Evolutionary conservation across 2,113 vertebrate species (phyloP), one percentile per base, ranked within the genome.

Genomic region (Neodontobutis hainanensis): DNA sequence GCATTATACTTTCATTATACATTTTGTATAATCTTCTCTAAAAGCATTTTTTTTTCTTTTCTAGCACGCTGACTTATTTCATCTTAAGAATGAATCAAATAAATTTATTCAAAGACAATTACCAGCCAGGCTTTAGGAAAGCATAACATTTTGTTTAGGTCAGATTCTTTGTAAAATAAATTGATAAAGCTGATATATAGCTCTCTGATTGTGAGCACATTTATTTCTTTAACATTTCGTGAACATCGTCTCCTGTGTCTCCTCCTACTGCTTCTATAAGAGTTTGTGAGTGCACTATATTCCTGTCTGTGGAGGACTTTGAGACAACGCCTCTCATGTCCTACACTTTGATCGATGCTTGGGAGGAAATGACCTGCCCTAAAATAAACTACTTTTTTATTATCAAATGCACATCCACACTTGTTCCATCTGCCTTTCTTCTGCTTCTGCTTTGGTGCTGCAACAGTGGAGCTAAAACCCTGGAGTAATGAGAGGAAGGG

Each of bases 381-480:
- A 80, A 87, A 85, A 86, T 61, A 83, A 77, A 73, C 69, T 63
- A 14, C 16, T 35, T 59, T 74, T 70, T 70, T 79, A 58, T 49
- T 79, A 88, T 86, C 78, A 84, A 86, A 88, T 87, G 85, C 82
- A 75, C 65, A 12, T 81, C 67, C 81, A 76, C 81, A 72, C 78
- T 73, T 74, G 67, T 55, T 75, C 84, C 84, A 77, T 81, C 84
- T 85, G 80, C 77, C 70, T 73, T 55, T 42, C 65, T 44, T 50
- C 55, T 38, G 68, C 16, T 57, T 45, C 69, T 74, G 81, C 65
- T 70, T 65, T 8, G 36, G 74, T 70, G 66, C 59, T 68, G 73
- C 44, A 44, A 63, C 52, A 15, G 34, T 38, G 55, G 77, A 85
- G 81, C 77, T 81, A 72, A 72, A 59, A 83, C 78, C 49, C 45